Evolutionary conservation across 2,113 vertebrate genomes (phyloP).

Genomic region (Strix aluco): DNA sequence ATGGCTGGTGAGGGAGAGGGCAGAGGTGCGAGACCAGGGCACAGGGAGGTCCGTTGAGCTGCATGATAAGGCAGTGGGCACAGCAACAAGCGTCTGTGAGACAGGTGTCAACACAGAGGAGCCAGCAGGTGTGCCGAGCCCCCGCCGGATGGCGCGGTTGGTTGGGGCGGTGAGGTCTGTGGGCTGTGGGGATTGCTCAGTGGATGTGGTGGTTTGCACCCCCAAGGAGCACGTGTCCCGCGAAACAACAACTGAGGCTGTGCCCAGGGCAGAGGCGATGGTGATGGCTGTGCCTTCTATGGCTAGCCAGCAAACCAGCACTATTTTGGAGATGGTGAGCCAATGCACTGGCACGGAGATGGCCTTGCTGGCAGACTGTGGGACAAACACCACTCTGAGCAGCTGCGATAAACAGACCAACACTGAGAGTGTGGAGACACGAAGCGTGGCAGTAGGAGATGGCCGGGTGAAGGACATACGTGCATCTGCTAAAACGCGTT

Average conservation of each 20-base stretch:
- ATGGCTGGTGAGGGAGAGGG: slow-evolving; percentile 83
- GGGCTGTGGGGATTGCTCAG: slow-evolving; percentile 86
- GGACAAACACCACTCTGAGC: slow-evolving; percentile 76
- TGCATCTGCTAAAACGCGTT: slow-evolving; percentile 76
- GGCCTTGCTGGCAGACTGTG: slow-evolving; percentile 67
- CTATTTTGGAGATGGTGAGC: slow-evolving; percentile 58
- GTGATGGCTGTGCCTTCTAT: slow-evolving; percentile 80
- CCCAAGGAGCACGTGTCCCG: slow-evolving; percentile 71
- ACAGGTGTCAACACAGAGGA: slow-evolving; percentile 84
- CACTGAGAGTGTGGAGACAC: slow-evolving; percentile 74
- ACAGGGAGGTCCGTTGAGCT: slow-evolving; percentile 67
- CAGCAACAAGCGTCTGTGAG: slow-evolving; percentile 74
- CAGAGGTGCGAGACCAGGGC: slow-evolving; percentile 75
- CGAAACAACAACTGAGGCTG: slow-evolving; percentile 73
- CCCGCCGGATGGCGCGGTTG: slow-evolving; percentile 3
- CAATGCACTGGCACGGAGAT: slow-evolving; percentile 81
- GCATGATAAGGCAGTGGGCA: slow-evolving; percentile 72
- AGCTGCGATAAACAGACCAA: slow-evolving; percentile 85
- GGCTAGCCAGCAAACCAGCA: slow-evolving; percentile 78
- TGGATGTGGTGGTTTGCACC: slow-evolving; percentile 75
- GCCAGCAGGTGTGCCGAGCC: background rate
- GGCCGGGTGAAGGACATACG: slow-evolving; percentile 88
- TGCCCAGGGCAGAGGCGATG: slow-evolving; percentile 71
- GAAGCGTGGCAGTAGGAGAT: slow-evolving; percentile 87
- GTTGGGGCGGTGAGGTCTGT: slow-evolving; percentile 73